Evolutionary conservation across 2,888 invertebrate genomes (phyloP).

Genomic region (Tricholauxania praeusta): DNA sequence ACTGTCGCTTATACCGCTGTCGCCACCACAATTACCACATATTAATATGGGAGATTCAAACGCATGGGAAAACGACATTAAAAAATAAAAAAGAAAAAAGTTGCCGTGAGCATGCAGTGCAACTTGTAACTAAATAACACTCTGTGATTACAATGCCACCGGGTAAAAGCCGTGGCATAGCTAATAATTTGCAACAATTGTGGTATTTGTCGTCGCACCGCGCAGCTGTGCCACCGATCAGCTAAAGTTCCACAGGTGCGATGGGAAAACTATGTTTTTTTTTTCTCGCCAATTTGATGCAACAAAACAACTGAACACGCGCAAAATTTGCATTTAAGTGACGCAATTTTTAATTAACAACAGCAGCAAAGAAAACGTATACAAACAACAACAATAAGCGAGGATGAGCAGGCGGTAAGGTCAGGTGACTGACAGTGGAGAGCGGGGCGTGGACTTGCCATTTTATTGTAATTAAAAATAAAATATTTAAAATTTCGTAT

Average conservation of each 20-base stretch:
- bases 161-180: slow-evolving; percentile 22
- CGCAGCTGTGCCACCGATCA: neutral
- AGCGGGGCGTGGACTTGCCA: neutral
- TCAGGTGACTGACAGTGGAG: neutral
- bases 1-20: too few relatives aligned
- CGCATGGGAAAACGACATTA: too few relatives aligned
- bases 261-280: slow-evolving; percentile 37
- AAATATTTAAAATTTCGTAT: neutral
- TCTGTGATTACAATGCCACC: slow-evolving; percentile 33
- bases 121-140: neutral
- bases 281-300: too few relatives aligned
- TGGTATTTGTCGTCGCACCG: slow-evolving; percentile 7
- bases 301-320: slow-evolving; percentile 22
- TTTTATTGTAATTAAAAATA: slow-evolving; percentile 11
- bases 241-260: slow-evolving; percentile 24
- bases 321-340: slow-evolving; percentile 48
- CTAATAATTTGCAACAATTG: slow-evolving; percentile 34
- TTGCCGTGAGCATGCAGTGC: too few relatives aligned
- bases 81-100: too few relatives aligned
- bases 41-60: too few relatives aligned
- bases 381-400: neutral
- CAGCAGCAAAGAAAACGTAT: slow-evolving; percentile 5
- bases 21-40: too few relatives aligned
- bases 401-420: neutral
- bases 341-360: slow-evolving; percentile 51